Evolutionary conservation across 1,140 invertebrate genomes (phyloP), one percentile per base, ranked within the genome.

Genomic region (Berghia stephanieae): DNA sequence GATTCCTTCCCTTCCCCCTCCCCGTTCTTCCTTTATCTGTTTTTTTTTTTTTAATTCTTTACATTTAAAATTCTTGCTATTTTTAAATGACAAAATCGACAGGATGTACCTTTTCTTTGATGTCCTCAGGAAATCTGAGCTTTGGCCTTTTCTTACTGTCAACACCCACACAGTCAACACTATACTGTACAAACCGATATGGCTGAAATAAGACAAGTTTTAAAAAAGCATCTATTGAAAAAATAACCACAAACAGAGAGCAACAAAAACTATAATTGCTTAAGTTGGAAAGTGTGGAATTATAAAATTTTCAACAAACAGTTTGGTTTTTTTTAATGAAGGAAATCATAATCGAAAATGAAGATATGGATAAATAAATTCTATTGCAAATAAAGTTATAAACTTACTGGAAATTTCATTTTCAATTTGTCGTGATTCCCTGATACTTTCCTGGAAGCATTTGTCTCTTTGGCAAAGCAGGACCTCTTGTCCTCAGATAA

Each of bases 391-490:
- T 36, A 31, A 24, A 13, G 2, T 73, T 16, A 78, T 21, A 42
- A 44, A 63, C 83, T 83, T 84, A 88, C 87, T 36, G 86, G 84
- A 79, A 88, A 85, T 68, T 85, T 86, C 63, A 86, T 78, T 38
- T 80, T 66, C 24, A 88, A 85, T 77, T 85, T 88, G 70, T 85
- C 83, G 36, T 82, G 77, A 27, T 73, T 46, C 10, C 77, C 77
- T 44, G 80, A 80, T 0, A 85, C 77, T 63, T 83, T 83, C 43
- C 86, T 80, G 42, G 85, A 83, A 18, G 82, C 83, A n/a, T 81
- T 72, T 43, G 82, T 83, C 67, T 78, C 78, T 71, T 84, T 77
- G 24, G 86, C 63, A 72, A 86, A 86, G 75, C 81, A 80, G 16
- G 79, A 80, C 60, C 73, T 80, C 49, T 84, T 85, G 24, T 79